These are phyloP conservation scores for Epistrophe eligans DNA, from an alignment of 2,888 invertebrate genomes.

Conservation along the genomic window DNA sequence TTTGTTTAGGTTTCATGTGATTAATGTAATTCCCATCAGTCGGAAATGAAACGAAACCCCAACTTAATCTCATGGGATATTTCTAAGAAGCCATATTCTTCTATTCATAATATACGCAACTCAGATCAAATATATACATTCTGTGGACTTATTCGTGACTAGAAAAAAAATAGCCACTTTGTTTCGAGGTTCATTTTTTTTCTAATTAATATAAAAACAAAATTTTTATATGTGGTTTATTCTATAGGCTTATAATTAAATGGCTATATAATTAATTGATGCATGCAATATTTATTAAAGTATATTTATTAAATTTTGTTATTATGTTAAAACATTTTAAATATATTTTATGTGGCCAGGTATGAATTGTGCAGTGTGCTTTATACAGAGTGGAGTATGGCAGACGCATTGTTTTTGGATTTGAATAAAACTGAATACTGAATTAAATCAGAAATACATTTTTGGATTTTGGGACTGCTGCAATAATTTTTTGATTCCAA, in stretches of 20 bases:
- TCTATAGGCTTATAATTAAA: too few relatives aligned
- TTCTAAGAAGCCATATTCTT: conserved; percentile 58
- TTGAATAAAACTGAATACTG: too few relatives aligned
- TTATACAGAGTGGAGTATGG: too few relatives aligned
- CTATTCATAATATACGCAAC: conserved; percentile 36
- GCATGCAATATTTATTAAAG: conserved; percentile 15
- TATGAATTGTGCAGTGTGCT: too few relatives aligned
- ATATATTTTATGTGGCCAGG: too few relatives aligned
- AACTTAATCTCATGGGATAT: conserved; percentile 58
- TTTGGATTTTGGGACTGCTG: too few relatives aligned
- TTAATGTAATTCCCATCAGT: conserved; percentile 64
- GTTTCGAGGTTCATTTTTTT: conserved; percentile 56
- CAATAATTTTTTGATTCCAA: too few relatives aligned
- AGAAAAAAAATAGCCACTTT: conserved; percentile 15
- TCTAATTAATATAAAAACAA: conserved; percentile 72
- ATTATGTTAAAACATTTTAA: too few relatives aligned
- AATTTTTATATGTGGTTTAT: conserved; percentile 27
- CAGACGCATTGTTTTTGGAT: too few relatives aligned
- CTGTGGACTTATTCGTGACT: conserved; percentile 49
- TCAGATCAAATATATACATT: conserved; percentile 12
- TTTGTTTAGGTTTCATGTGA: conserved; percentile 72
- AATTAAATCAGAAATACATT: too few relatives aligned
- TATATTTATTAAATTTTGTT: neutral
- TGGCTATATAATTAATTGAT: conserved; percentile 2
- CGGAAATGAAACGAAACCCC: conserved; percentile 29